Evolutionary conservation across 1,140 invertebrate genomes (phyloP).

Genomic region (Scylla paramamosain): DNA sequence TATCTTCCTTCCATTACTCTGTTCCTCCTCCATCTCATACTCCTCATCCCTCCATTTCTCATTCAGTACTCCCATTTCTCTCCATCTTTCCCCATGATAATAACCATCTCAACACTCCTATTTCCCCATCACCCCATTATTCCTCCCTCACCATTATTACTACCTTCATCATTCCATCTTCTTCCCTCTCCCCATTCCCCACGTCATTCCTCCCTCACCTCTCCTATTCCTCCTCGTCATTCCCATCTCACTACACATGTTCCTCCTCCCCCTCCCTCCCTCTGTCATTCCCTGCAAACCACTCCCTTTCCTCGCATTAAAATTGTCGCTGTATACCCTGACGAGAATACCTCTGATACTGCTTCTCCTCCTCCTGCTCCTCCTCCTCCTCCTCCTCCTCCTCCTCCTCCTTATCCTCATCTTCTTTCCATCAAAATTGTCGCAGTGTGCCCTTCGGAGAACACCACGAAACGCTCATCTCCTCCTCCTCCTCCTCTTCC

Average conservation of each 20-base stretch:
- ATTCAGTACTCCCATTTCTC: too few relatives aligned
- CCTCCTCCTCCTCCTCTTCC: not conserved
- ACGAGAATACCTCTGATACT: not conserved
- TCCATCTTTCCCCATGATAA: too few relatives aligned
- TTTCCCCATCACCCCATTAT: too few relatives aligned
- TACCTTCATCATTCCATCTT: too few relatives aligned
- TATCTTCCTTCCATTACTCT: too few relatives aligned
- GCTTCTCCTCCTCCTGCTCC: not conserved
- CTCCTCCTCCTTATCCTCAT: not conserved
- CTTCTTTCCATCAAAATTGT: slow-evolving; percentile 14
- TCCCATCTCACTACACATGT: not conserved
- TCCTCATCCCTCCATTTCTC: too few relatives aligned
- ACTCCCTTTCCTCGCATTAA: not conserved
- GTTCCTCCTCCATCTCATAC: too few relatives aligned
- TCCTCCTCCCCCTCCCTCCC: not conserved
- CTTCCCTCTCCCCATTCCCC: too few relatives aligned
- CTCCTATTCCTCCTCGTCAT: not conserved
- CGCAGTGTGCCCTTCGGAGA: not conserved
- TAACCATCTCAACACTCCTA: too few relatives aligned
- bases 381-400: not conserved
- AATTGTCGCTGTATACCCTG: not conserved
- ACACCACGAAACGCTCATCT: not conserved
- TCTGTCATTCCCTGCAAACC: not conserved
- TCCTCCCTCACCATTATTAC: too few relatives aligned
- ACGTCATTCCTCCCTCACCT: too few relatives aligned